Base-by-base conservation (phyloP, 1,140 invertebrate species). In the Bombyx mandarina region DNA sequence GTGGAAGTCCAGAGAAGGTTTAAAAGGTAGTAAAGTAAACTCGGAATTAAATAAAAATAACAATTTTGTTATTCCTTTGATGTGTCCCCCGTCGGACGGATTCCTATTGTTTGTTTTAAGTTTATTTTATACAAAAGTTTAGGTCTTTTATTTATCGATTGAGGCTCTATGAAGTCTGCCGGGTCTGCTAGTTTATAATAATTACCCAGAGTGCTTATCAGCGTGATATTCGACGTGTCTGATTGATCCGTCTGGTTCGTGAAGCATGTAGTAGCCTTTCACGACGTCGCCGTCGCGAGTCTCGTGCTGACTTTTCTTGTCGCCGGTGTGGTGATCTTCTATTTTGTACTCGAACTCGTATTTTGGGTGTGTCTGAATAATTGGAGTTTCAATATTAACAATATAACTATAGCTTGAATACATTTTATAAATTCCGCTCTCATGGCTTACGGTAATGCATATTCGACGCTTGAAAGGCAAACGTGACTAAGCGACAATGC, bases 301-400 rank as follows among this genome's bases (percentile, higher is more conserved):
- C 60, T 65, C 63, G 42, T 65, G 66, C 56, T 71, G 69, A 44
- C 57, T 60, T 58, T 71, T 71, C 49, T 62, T 63, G 53, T 71
- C 69, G 6, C 64, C 63, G 0, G 69, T 71, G 53, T 69, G 66
- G n/a, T 57, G 63, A 54, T 71, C 66, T 49, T 61, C 64, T 42
- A 71, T 61, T 59, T 69, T 66, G 52, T 71, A 71, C 10, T 66
- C 62, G 52, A 66, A 71, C 43, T 66, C 58, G 50, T 71, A 71
- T 54, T 71, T 69, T 2, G 69, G 69, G 53, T 69, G 58, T 22
- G 69, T 61, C 69, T 71, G 35, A 52, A 35, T 49, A 53, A 43
- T 53, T 44, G n/a, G n/a, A 9, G 6, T 46, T 46, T 5, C n/a
- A 46, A 12, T 46, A 46, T 46, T 7, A 46, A 12, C 3, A 8